Conservation (phyloP, 2,113 vertebrate genomes). For the Pandion haliaetus region DNA sequence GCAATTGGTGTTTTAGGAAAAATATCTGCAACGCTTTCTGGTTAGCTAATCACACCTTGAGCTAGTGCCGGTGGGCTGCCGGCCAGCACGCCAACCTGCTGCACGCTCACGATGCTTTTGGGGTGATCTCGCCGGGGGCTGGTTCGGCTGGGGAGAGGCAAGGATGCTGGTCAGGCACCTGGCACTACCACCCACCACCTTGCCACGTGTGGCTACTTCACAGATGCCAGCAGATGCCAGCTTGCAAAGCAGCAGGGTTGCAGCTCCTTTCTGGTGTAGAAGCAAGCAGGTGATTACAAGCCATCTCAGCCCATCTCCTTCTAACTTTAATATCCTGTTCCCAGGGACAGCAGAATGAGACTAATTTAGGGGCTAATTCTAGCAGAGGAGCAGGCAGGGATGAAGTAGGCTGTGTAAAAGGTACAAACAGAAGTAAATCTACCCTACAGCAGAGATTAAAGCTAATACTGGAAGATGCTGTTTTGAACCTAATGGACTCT, state of each 20-base stretch:
- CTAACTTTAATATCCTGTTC: neutral
- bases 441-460: neutral
- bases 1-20: neutral
- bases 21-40: neutral
- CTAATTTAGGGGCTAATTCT: neutral
- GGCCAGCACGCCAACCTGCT: neutral
- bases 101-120: fast-evolving
- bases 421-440: neutral
- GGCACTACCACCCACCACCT: neutral
- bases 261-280: neutral
- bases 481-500: neutral
- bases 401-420: neutral
- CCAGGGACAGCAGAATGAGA: neutral
- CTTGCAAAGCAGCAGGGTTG: neutral
- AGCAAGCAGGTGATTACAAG: neutral
- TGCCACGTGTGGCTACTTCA: fast-evolving
- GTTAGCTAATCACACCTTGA: neutral
- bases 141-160: neutral
- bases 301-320: neutral
- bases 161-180: neutral
- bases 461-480: neutral
- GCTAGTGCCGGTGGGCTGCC: neutral
- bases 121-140: fast-evolving
- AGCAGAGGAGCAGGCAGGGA: neutral
- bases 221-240: neutral